Conservation (phyloP, 1,140 invertebrate genomes). For the Drosophila funebris region DNA sequence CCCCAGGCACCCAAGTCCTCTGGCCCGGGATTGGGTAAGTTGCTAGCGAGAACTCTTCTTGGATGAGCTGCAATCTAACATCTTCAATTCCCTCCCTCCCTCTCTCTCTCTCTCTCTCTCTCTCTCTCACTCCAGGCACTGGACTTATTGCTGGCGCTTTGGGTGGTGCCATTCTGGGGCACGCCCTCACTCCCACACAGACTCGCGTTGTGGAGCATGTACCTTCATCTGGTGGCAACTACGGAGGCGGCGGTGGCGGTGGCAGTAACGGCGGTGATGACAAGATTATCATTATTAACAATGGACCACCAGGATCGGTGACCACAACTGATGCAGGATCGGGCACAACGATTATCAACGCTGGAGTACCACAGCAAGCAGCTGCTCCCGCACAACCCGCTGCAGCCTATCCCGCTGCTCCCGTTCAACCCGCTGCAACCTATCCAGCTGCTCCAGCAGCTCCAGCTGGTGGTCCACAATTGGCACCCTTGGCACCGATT, state of each 20-base stretch:
- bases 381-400: constrained; percentile 58
- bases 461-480: constrained; percentile 1
- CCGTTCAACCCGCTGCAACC: constrained; percentile 72
- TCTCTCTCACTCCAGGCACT: constrained; percentile 55
- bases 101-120: too few species aligned
- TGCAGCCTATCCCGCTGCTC: constrained; percentile 40
- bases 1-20: constrained; percentile 71
- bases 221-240: constrained; percentile 21
- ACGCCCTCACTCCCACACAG: constrained; percentile 69
- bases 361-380: constrained; percentile 50
- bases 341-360: constrained; percentile 72
- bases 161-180: constrained; percentile 73
- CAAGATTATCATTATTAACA: constrained; percentile 80
- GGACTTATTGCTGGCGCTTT: constrained; percentile 74
- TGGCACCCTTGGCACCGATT: constrained; percentile 64
- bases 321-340: constrained; percentile 64
- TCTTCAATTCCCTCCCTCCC: too few species aligned
- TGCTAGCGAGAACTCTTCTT: too few species aligned
- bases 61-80: too few species aligned
- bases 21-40: constrained; percentile 72
- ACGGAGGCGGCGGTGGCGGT: constrained; percentile 35
- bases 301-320: constrained; percentile 75
- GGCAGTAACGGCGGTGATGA: constrained; percentile 53
- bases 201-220: constrained; percentile 66
- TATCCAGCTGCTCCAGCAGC: constrained; percentile 80